Percentiles rank a stretch among this genome's conserved stretches.
Conservation (phyloP, 2,797 vertebrate genomes). For the Carapus acus region DNA sequence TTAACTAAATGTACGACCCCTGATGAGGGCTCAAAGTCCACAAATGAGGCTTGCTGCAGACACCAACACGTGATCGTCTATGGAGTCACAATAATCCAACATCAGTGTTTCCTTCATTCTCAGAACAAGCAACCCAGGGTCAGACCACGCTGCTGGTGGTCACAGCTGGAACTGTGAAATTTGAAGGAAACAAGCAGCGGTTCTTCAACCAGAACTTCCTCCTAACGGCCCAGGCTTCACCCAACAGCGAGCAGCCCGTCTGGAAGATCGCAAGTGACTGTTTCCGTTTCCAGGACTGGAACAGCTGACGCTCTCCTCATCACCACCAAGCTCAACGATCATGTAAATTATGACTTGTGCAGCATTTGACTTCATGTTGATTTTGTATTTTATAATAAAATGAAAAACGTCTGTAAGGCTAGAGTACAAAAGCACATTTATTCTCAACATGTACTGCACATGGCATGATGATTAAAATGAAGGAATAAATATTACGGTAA, state of each 20-base stretch:
- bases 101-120: slow-evolving; percentile 23
- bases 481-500: slow-evolving; percentile 55
- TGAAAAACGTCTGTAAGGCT: not conserved
- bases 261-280: slow-evolving; percentile 98
- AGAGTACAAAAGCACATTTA: slow-evolving; percentile 64
- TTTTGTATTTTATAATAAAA: slow-evolving; percentile 39
- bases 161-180: slow-evolving; percentile 88
- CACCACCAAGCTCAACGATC: not conserved
- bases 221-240: slow-evolving; percentile 82
- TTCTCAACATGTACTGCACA: slow-evolving; percentile 54
- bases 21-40: not conserved
- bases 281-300: slow-evolving; percentile 96
- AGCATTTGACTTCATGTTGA: no score
- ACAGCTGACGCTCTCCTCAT: slow-evolving; percentile 58
- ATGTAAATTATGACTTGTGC: slow-evolving; percentile 1
- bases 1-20: no score
- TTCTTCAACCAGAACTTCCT: slow-evolving; percentile 98
- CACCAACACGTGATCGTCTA: not conserved
- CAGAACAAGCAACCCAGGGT: slow-evolving; percentile 93
- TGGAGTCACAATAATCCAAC: not conserved
- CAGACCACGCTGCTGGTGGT: slow-evolving; percentile 91
- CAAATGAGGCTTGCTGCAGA: not conserved
- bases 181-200: slow-evolving; percentile 90
- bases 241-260: slow-evolving; percentile 81
- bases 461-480: slow-evolving; percentile 50